Evolutionary conservation across 1,140 invertebrate genomes (phyloP).

Genomic region (Holotrichia oblita): DNA sequence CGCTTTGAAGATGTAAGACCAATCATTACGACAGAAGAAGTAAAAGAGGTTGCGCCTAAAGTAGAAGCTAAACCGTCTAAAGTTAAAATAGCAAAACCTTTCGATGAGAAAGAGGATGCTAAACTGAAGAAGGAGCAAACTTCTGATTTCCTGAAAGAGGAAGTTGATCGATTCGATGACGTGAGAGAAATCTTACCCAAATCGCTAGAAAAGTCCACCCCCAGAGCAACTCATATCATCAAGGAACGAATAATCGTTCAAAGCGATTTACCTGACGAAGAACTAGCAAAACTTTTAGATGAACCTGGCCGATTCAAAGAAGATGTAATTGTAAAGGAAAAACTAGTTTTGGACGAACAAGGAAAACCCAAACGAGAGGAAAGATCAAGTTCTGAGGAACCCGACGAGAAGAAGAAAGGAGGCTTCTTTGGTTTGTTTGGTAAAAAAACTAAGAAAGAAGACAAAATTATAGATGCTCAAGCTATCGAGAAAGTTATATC

Average conservation of each 20-base stretch:
- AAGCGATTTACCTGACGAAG: neutral
- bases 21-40: neutral
- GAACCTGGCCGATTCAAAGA: conserved; percentile 1
- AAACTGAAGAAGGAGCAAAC: conserved; percentile 3
- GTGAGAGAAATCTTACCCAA: conserved; percentile 4
- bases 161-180: conserved; percentile 35
- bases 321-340: neutral
- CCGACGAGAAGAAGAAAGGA: conserved; percentile 26
- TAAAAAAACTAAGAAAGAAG: conserved; percentile 29
- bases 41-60: too few relatives aligned
- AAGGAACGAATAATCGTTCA: neutral
- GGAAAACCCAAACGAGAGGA: neutral
- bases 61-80: too few relatives aligned
- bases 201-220: neutral
- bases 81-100: neutral
- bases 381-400: conserved; percentile 26
- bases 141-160: conserved; percentile 37
- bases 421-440: conserved; percentile 41
- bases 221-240: neutral
- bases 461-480: neutral
- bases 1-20: neutral
- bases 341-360: neutral
- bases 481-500: neutral
- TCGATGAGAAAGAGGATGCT: neutral
- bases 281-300: neutral